phyloP scores from a whole-genome alignment of 2,113 vertebrate species.

The Tringa solitaria region DNA sequence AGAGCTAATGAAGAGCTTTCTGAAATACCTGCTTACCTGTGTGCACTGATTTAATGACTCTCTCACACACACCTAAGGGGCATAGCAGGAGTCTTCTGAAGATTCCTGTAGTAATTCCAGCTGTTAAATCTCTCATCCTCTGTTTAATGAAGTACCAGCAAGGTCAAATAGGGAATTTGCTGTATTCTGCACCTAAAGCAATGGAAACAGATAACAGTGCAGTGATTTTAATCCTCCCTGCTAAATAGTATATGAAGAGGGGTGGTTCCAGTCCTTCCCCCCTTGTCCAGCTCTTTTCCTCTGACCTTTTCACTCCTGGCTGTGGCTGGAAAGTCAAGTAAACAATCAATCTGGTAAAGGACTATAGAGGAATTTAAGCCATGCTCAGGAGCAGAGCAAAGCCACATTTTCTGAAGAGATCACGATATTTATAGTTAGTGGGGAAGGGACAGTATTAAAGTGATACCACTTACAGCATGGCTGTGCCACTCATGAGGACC shows the following conservation, averaged over 20 bases:
- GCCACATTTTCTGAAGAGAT: background rate
- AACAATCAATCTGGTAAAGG: background rate
- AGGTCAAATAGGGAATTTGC: background rate
- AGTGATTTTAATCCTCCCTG: background rate
- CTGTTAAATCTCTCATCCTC: background rate
- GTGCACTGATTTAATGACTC: background rate
- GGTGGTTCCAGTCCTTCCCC: background rate
- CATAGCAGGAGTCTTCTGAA: background rate
- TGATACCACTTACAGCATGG: background rate
- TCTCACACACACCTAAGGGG: background rate
- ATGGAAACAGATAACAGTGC: background rate
- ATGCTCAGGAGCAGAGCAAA: background rate
- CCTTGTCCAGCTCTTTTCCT: background rate
- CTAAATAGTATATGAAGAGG: background rate
- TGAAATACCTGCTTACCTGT: background rate
- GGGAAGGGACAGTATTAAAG: background rate
- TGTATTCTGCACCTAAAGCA: background rate
- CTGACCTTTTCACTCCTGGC: background rate
- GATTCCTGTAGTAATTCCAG: background rate
- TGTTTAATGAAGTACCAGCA: background rate
- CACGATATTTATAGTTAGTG: background rate
- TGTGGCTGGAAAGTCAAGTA: background rate
- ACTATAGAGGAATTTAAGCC: background rate
- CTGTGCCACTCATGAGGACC: rapidly evolving
- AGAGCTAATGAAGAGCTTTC: background rate